These are phyloP conservation scores for Dinocampus coccinellae DNA, from an alignment of 2,888 invertebrate genomes.

Conservation along the genomic window DNA sequence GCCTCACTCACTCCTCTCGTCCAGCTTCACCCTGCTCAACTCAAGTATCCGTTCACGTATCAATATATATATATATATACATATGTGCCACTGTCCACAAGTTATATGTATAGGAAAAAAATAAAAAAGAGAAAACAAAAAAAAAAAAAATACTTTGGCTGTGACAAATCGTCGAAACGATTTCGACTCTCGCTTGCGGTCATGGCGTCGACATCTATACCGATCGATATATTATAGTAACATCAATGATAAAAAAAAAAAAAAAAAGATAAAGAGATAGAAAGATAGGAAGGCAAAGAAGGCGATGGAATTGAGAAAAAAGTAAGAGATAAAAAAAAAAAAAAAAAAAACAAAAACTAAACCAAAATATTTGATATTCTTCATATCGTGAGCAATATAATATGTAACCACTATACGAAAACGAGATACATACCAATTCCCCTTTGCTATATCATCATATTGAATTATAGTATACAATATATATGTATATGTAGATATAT, in stretches of 20 bases:
- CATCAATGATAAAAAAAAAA: too few relatives aligned
- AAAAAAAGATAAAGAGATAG: too few relatives aligned
- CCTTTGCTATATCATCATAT: conserved; percentile 10
- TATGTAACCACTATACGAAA: neutral
- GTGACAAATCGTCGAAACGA: conserved; percentile 53
- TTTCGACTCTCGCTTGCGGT: conserved; percentile 41
- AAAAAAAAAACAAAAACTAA: neutral
- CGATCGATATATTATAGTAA: conserved; percentile 9
- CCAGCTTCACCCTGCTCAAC: too few relatives aligned
- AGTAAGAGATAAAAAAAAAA: conserved; percentile 11
- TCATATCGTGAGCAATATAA: neutral
- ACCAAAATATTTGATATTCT: neutral
- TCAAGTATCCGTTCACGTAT: neutral
- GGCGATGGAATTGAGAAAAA: conserved; percentile 5
- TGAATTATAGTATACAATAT: conserved; percentile 15
- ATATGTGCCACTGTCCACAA: neutral
- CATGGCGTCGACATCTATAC: conserved; percentile 23
- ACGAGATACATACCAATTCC: neutral
- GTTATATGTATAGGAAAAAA: conserved; percentile 8
- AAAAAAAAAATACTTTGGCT: conserved; percentile 41
- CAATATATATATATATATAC: conserved; percentile 9
- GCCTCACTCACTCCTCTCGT: neutral
- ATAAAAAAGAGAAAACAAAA: conserved; percentile 3
- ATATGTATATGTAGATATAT: conserved; percentile 9
- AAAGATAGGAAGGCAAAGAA: too few relatives aligned